phyloP scores from a whole-genome alignment of 1,140 invertebrate genomes.

The Pemphigus obesinymphae region DNA sequence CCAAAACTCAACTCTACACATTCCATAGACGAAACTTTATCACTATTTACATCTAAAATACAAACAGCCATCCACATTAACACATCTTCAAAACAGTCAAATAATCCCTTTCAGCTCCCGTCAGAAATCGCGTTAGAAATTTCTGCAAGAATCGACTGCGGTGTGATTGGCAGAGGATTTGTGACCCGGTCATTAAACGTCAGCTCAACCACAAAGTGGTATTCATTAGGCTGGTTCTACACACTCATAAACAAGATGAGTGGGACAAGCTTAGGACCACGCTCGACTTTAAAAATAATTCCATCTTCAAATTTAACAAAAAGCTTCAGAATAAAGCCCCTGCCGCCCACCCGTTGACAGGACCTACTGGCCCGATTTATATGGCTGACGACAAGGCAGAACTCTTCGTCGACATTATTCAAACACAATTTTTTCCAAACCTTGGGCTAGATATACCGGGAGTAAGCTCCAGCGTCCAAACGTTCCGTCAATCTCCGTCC shows the following conservation, averaged over 20 bases:
- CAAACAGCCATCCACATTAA: no score
- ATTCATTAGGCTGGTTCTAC: no score
- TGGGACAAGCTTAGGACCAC: background rate
- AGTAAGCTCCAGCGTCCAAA: background rate
- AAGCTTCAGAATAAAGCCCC: background rate
- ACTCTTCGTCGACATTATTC: background rate
- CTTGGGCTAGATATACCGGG: background rate
- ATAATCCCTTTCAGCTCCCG: no score
- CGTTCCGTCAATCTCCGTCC: background rate
- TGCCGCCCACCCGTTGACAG: background rate
- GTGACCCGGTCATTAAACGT: background rate
- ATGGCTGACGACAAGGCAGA: background rate
- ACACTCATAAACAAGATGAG: no score
- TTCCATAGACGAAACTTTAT: no score
- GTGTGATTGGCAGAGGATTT: background rate
- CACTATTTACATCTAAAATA: no score
- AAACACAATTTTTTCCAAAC: background rate
- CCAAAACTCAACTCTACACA: no score
- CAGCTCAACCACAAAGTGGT: background rate
- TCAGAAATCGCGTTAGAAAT: background rate
- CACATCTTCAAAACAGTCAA: no score
- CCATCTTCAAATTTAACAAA: background rate
- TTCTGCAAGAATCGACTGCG: background rate
- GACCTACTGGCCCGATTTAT: background rate
- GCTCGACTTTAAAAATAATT: background rate